Base-by-base conservation (phyloP, 2,797 vertebrate species). In the Gastrophryne carolinensis region DNA sequence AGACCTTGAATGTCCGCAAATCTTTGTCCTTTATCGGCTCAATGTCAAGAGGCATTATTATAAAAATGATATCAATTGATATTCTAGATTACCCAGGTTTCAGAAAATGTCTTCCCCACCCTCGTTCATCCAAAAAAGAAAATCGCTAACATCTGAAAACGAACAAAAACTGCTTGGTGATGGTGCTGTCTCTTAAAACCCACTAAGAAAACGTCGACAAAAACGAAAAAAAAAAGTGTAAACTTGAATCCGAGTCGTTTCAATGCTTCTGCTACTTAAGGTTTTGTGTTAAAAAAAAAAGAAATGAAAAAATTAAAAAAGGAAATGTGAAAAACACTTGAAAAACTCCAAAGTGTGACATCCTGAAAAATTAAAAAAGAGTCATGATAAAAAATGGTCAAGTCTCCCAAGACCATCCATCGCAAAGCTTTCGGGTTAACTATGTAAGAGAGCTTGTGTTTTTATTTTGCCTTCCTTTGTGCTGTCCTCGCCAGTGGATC, bases 41-140 rank as follows among this genome's bases (percentile, higher is more conserved):
- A 84, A 83, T 80, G 82, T 85, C 84, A 86, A 88, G 89, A 88
- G 89, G 87, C 87, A 87, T 87, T 82, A 1, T 82, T 85, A 80
- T 84, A 65, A 72, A 65, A 78, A 56, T 52, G 47, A 78, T 65
- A 53, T 56, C 29, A 53, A 54, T 30, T 39, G 37, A 76, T 79
- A 82, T 13, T 71, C 29, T 76, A 69, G 53, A 39, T 35, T 68
- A 61, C 34, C 34, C 56, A 87, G 82, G 66, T 0, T 6, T 83
- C 83, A 73, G 19, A 68, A 86, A 86, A 73, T 84, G 84, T 78
- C 37, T 80, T 77, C 79, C n/a, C 82, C 80, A 82, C 86, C 80
- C 83, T 87, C 82, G 80, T 73, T 81, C 80, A 61, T 75, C 82
- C 78, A 80, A 85, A 83, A 82, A 79, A 83, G 79, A 72, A 72